These are phyloP conservation scores for Urocynchramus pylzowi DNA, from an alignment of 2,113 vertebrate species.

Conservation along the genomic window DNA sequence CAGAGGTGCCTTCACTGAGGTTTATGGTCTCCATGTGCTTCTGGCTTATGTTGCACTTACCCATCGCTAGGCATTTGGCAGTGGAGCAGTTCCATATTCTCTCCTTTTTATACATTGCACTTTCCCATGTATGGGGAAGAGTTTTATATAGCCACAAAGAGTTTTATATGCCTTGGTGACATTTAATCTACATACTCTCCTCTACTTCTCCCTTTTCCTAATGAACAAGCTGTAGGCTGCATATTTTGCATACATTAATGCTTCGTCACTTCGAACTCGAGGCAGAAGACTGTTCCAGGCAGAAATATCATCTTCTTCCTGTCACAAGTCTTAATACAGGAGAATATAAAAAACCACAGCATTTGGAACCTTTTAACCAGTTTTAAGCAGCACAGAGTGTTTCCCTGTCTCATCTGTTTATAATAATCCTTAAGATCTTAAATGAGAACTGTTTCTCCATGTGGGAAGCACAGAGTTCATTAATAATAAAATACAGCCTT, in stretches of 20 bases:
- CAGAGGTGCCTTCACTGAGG: neutral
- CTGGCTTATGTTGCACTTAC: fast-evolving
- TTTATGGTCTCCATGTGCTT: neutral
- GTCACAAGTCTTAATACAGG: neutral
- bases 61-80: neutral
- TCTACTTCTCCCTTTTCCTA: neutral
- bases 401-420: neutral
- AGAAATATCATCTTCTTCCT: slow-evolving; percentile 23
- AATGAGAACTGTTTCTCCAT: neutral
- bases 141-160: slow-evolving; percentile 1
- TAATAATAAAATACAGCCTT: neutral
- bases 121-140: neutral
- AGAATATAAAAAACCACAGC: neutral
- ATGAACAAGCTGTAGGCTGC: slow-evolving; percentile 31
- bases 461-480: neutral
- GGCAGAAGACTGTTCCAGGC: neutral
- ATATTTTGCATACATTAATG: slow-evolving; percentile 28
- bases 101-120: neutral
- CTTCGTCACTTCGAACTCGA: neutral
- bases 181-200: slow-evolving; percentile 13
- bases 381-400: neutral
- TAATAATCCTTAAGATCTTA: neutral
- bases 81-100: neutral
- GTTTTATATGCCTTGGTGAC: slow-evolving; percentile 15
- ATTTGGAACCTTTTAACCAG: neutral